Conservation (phyloP, 2,113 vertebrate genomes). For the Erinaceus europaeus region DNA sequence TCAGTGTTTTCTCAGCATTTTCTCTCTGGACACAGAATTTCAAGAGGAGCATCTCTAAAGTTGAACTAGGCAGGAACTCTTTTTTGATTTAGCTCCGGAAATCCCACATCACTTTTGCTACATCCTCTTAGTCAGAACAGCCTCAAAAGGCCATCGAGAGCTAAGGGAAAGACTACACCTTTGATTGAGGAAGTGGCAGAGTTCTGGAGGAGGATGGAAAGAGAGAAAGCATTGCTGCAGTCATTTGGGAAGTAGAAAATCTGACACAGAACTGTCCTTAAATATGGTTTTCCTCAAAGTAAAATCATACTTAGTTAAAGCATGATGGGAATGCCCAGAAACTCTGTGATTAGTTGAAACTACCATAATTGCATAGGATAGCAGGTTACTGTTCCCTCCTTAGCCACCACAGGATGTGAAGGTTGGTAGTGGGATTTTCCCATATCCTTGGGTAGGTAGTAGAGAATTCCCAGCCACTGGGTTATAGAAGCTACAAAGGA, state of each 20-base stretch:
- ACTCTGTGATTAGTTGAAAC: conserved; percentile 41
- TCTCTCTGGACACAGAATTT: not conserved
- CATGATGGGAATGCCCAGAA: conserved; percentile 44
- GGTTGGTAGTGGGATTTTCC: conserved; percentile 33
- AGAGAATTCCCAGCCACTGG: conserved; percentile 32
- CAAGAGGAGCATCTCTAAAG: not conserved
- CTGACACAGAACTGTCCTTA: not conserved
- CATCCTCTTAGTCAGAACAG: not conserved
- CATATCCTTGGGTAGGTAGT: not conserved
- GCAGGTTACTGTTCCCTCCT: not conserved
- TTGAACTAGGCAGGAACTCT: not conserved
- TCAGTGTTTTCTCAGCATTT: not conserved
- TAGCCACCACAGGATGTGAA: not conserved
- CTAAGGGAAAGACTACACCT: not conserved
- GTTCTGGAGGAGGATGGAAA: not conserved
- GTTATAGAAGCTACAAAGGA: not conserved
- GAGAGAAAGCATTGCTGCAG: not conserved
- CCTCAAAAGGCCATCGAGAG: not conserved
- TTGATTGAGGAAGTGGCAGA: not conserved
- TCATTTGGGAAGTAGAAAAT: not conserved
- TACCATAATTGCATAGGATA: not conserved
- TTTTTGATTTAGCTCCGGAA: not conserved
- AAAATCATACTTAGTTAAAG: conserved; percentile 32
- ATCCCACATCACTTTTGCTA: not conserved
- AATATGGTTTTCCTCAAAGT: conserved; percentile 57